Conservation (phyloP, 2,113 vertebrate genomes). For the Alligator sinensis region DNA sequence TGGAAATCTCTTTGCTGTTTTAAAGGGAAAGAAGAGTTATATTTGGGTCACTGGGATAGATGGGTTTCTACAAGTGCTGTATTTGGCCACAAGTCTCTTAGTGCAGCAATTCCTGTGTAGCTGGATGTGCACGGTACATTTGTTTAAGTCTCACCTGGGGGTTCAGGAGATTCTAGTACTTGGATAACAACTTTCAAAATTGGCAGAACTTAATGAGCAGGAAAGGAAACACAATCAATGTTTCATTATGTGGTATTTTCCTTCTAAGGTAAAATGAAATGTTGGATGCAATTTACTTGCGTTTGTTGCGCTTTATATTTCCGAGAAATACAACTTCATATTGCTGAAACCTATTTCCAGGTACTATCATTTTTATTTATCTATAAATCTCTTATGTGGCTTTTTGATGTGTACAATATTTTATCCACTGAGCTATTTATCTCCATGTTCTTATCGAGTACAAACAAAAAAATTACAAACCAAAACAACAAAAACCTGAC, state of each 20-base stretch:
- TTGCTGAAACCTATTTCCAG: slow-evolving; percentile 39
- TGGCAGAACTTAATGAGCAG: slow-evolving; percentile 32
- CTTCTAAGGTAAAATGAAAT: slow-evolving; percentile 41
- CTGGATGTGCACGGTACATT: not conserved
- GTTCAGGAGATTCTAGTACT: slow-evolving; percentile 34
- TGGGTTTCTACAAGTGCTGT: not conserved
- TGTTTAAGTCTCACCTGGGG: not conserved
- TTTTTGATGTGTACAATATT: slow-evolving; percentile 42
- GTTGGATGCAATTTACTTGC: slow-evolving; percentile 42
- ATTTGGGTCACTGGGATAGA: not conserved
- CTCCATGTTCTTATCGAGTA: slow-evolving; percentile 31
- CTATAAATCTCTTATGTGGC: slow-evolving; percentile 36
- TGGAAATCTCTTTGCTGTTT: not conserved
- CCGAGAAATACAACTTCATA: slow-evolving; percentile 47
- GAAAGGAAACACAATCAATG: slow-evolving; percentile 46
- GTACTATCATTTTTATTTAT: slow-evolving; percentile 30
- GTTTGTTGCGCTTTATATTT: slow-evolving; percentile 16
- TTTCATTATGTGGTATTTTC: slow-evolving; percentile 34
- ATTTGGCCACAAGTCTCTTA: not conserved
- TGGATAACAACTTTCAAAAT: slow-evolving; percentile 29
- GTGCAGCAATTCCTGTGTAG: not conserved
- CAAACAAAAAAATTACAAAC: slow-evolving; percentile 21
- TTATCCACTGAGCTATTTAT: slow-evolving; percentile 34
- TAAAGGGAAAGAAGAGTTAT: not conserved
- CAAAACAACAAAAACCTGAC: not conserved